Evolutionary conservation across 1,140 invertebrate species (phyloP).

Genomic region (Aphelenchoides besseyi): DNA sequence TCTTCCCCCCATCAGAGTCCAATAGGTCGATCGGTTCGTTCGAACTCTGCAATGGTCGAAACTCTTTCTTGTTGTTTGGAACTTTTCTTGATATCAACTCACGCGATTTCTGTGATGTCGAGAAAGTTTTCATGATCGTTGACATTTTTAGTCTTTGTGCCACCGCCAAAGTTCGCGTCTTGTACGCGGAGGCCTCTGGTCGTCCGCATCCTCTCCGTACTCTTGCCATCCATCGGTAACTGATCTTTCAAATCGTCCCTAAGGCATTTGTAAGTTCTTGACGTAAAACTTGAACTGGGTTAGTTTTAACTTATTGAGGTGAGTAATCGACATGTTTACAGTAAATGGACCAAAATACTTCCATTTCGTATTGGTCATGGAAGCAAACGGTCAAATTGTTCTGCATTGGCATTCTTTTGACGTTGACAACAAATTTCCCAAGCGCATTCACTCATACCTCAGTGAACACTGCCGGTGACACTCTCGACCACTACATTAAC

Average conservation of each 20-base stretch:
- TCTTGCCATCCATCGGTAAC: not conserved
- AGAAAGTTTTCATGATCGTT: no score
- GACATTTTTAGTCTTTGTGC: no score
- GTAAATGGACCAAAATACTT: no score
- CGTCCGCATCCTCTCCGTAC: not conserved
- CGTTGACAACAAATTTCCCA: slow-evolving; percentile 59
- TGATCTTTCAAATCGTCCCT: not conserved
- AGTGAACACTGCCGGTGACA: slow-evolving; percentile 71
- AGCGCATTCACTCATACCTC: slow-evolving; percentile 35
- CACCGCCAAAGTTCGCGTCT: slow-evolving; percentile 4
- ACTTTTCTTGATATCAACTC: no score
- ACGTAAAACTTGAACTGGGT: not conserved
- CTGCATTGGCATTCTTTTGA: slow-evolving; percentile 48
- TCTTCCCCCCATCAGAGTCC: no score
- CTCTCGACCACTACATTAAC: slow-evolving; percentile 93
- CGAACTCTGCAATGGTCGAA: no score
- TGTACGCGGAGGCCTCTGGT: not conserved
- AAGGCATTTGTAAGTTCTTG: not conserved
- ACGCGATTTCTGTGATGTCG: no score
- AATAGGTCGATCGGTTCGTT: no score
- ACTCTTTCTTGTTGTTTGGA: no score
- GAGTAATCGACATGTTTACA: no score
- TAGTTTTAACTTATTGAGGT: not conserved
- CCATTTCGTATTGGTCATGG: not conserved
- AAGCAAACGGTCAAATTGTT: slow-evolving; percentile 38